Conservation (phyloP, 2,113 vertebrate genomes). For the Propithecus coquereli region DNA sequence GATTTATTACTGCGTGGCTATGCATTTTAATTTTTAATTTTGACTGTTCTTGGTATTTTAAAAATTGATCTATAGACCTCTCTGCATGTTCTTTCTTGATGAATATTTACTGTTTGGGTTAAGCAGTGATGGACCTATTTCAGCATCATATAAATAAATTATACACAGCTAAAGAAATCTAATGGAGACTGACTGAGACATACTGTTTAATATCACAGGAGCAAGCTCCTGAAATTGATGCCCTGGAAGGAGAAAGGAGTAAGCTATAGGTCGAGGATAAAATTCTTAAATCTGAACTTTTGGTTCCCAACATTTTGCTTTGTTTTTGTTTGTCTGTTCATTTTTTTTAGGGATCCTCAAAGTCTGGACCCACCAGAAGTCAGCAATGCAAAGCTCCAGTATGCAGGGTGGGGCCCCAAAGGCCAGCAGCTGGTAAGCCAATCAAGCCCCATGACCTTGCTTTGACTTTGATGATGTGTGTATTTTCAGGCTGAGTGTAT, state of each 20-base stretch:
- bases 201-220: background rate
- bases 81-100: background rate
- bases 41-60: background rate
- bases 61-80: background rate
- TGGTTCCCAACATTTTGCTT: slow-evolving; percentile 60
- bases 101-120: slow-evolving; percentile 15
- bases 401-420: slow-evolving; percentile 95
- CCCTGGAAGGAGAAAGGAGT: accelerated
- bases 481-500: accelerated
- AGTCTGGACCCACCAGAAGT: slow-evolving; percentile 96
- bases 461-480: accelerated
- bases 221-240: background rate
- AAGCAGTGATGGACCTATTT: background rate
- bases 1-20: background rate
- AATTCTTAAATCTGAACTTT: background rate
- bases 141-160: background rate
- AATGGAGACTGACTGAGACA: background rate
- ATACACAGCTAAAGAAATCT: background rate
- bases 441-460: accelerated
- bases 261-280: background rate
- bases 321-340: slow-evolving; percentile 24
- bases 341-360: slow-evolving; percentile 90
- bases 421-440: slow-evolving; percentile 97
- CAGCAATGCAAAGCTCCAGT: slow-evolving; percentile 94
- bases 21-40: background rate